A percentile compares a stretch with the other conserved stretches of the same genome.
phyloP scores from a whole-genome alignment of 2,113 vertebrate species.

The Terrapene triunguis region DNA sequence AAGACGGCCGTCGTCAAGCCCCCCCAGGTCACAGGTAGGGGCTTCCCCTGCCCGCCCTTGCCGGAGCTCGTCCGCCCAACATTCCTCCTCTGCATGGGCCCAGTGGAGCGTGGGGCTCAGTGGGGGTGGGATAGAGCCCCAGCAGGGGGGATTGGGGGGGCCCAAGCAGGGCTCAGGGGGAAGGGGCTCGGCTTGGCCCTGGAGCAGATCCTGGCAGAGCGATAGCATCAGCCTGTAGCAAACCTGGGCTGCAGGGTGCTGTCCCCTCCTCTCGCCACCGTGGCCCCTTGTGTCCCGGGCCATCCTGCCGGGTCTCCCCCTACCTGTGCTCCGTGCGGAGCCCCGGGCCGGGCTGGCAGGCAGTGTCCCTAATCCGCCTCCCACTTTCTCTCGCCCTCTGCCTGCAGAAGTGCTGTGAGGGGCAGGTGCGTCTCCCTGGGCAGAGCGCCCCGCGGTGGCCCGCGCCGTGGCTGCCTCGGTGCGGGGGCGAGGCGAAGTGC shows the following conservation, averaged over 20 bases:
- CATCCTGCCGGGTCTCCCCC: background rate
- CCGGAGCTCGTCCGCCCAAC: background rate
- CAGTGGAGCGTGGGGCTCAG: too few species aligned
- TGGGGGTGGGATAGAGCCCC: too few species aligned
- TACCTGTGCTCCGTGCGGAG: accelerated
- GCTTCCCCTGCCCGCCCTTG: accelerated
- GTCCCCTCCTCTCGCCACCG: background rate
- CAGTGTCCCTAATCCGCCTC: accelerated
- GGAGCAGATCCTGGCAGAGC: background rate
- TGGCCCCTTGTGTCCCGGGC: background rate
- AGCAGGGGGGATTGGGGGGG: too few species aligned
- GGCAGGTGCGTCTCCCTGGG: conserved; percentile 25
- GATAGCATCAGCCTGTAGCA: background rate
- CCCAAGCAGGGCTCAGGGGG: too few species aligned
- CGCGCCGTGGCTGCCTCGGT: background rate
- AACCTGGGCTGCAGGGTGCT: background rate
- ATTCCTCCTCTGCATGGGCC: too few species aligned
- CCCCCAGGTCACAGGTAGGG: conserved; percentile 93
- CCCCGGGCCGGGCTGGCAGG: background rate
- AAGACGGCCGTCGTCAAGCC: conserved; percentile 89
- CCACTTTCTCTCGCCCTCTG: background rate
- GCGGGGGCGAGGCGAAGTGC: background rate
- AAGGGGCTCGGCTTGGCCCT: background rate
- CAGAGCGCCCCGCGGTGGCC: conserved; percentile 10
- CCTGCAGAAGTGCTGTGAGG: conserved; percentile 81